Evolutionary conservation across 1,140 invertebrate genomes (phyloP).

Genomic region (Euwallacea similis): DNA sequence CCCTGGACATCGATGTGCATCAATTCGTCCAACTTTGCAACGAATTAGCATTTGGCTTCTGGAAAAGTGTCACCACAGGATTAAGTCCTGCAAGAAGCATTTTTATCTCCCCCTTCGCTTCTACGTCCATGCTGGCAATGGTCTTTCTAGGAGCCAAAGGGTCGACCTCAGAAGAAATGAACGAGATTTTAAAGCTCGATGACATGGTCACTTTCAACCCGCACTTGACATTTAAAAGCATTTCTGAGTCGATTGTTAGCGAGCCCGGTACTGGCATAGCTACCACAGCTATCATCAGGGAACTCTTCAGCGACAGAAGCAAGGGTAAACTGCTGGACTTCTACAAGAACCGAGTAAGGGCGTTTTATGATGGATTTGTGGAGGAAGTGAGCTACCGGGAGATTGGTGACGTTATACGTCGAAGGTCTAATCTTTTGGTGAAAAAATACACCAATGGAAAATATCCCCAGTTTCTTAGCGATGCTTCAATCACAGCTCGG

Average conservation of each 20-base stretch:
- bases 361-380: conserved; percentile 82
- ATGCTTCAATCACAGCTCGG: conserved; percentile 67
- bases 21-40: conserved; percentile 70
- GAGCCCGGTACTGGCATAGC: conserved; percentile 66
- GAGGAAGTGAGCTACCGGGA: conserved; percentile 81
- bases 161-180: conserved; percentile 86
- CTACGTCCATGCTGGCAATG: conserved; percentile 83
- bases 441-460: conserved; percentile 77
- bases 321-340: conserved; percentile 80
- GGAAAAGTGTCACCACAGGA: conserved; percentile 69
- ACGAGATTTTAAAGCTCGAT: conserved; percentile 79
- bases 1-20: conserved; percentile 58
- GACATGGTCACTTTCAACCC: conserved; percentile 88
- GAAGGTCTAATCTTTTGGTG: conserved; percentile 76
- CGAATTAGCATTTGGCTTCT: conserved; percentile 79
- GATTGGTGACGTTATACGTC: conserved; percentile 73
- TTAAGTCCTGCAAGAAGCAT: conserved; percentile 75
- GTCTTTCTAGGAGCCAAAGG: conserved; percentile 84
- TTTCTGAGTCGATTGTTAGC: conserved; percentile 72
- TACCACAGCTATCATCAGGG: conserved; percentile 73
- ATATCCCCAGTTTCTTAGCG: conserved; percentile 74
- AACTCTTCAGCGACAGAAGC: conserved; percentile 74
- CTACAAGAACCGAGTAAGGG: conserved; percentile 81
- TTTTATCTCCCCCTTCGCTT: conserved; percentile 81
- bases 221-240: conserved; percentile 80